Conservation (phyloP, 2,888 invertebrate genomes). For the Schizaphis graminum region DNA sequence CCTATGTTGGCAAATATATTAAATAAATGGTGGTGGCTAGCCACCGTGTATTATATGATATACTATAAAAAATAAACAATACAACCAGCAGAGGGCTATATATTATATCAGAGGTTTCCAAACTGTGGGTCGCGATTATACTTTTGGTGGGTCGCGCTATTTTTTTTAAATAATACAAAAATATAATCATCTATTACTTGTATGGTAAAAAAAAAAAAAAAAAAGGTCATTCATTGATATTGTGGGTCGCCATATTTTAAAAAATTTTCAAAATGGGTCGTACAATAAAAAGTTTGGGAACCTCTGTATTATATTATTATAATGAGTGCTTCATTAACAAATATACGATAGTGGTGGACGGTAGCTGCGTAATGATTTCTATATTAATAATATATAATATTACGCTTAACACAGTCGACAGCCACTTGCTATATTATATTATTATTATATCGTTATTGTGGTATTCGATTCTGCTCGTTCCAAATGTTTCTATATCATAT, state of each 20-base stretch:
- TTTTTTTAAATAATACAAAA: too few species aligned
- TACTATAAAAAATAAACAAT: background rate
- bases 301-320: too few species aligned
- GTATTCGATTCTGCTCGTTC: background rate
- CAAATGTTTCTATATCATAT: background rate
- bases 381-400: background rate
- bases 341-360: background rate
- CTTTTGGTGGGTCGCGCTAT: too few species aligned
- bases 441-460: conserved; percentile 20
- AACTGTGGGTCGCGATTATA: too few species aligned
- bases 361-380: background rate
- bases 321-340: background rate
- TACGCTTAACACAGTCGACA: background rate
- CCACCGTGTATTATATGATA: background rate
- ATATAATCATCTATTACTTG: too few species aligned
- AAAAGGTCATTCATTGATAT: too few species aligned
- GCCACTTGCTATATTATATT: background rate
- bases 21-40: background rate
- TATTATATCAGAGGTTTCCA: too few species aligned
- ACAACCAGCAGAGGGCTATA: background rate
- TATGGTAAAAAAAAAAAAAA: too few species aligned
- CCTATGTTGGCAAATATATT: background rate
- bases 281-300: too few species aligned
- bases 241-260: too few species aligned
- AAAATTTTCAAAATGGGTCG: too few species aligned